These are phyloP conservation scores for Grammomys dolichurus DNA, from an alignment of 2,113 vertebrate species.

Conservation along the genomic window DNA sequence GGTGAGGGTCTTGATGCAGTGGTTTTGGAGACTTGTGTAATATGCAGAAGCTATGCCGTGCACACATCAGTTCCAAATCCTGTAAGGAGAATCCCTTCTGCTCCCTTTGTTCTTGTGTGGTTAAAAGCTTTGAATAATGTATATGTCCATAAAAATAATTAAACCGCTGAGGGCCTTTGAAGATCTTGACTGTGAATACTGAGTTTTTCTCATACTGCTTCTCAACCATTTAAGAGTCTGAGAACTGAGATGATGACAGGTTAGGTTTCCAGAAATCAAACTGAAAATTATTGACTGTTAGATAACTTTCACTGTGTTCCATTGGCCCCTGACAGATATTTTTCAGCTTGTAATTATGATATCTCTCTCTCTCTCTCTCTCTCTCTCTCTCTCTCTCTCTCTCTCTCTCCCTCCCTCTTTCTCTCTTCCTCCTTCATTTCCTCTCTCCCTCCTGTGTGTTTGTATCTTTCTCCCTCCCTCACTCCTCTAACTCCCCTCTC, in stretches of 20 bases:
- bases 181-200: not conserved
- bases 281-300: not conserved
- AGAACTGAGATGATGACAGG: not conserved
- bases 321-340: not conserved
- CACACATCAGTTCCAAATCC: not conserved
- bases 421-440: not conserved
- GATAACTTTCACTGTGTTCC: constrained; percentile 1
- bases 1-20: not conserved
- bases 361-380: not conserved
- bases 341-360: not conserved
- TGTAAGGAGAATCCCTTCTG: not conserved
- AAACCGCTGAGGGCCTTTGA: not conserved
- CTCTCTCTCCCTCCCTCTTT: not conserved
- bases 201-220: not conserved
- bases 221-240: not conserved
- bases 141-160: not conserved
- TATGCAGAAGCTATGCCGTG: not conserved
- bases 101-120: not conserved
- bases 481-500: not conserved
- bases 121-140: constrained; percentile 26
- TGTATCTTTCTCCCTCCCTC: not conserved
- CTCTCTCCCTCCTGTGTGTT: too few relatives aligned
- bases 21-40: not conserved
- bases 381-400: not conserved
- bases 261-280: constrained; percentile 4